Conservation (phyloP, 2,888 invertebrate genomes). For the Conchocele bisecta region DNA sequence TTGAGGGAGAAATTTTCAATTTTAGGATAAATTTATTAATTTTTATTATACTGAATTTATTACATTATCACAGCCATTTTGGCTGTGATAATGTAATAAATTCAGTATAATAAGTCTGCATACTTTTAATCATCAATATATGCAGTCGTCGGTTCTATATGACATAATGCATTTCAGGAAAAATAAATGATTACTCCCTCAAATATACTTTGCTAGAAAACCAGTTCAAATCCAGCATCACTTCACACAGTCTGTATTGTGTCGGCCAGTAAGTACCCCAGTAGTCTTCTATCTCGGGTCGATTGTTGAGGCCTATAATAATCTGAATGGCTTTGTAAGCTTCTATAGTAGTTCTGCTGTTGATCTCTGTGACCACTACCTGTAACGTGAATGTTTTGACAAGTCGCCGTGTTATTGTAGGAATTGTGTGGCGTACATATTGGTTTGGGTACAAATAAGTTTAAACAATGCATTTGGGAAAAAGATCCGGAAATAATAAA, state of each 20-base stretch:
- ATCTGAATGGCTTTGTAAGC: conserved; percentile 29
- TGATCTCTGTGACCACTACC: conserved; percentile 1
- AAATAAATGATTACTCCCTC: no score
- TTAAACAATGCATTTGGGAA: background rate
- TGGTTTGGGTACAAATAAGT: background rate
- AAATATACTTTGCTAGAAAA: no score
- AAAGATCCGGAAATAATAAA: background rate
- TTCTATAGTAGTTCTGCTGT: conserved; percentile 8
- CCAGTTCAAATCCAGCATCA: no score
- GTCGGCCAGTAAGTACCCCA: conserved; percentile 23
- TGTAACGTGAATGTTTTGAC: background rate
- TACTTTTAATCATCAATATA: no score
- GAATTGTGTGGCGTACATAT: background rate
- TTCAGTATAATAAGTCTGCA: no score
- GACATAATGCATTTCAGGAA: no score
- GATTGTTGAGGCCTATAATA: conserved; percentile 20
- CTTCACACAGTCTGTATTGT: background rate
- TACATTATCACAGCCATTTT: no score
- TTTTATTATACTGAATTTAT: no score
- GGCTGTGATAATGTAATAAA: no score
- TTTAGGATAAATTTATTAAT: no score
- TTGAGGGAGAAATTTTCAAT: no score
- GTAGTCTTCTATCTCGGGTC: conserved; percentile 16
- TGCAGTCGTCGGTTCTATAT: no score
- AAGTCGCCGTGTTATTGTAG: background rate